phyloP scores from a whole-genome alignment of 2,797 vertebrate genomes.

The Salmo trutta region DNA sequence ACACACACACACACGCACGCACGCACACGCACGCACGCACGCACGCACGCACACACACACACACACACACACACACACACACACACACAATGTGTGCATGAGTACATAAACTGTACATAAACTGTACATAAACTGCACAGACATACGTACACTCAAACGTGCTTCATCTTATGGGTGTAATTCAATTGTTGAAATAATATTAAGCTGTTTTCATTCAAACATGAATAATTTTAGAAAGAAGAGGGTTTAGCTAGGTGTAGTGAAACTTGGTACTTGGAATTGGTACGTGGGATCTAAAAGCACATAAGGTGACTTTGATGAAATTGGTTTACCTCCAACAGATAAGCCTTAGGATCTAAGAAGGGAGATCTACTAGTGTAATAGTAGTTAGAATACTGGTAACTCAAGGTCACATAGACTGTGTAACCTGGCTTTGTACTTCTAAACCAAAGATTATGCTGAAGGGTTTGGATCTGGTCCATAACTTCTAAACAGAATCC shows the following conservation, averaged over 20 bases:
- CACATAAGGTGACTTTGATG: neutral
- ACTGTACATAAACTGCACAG: slow-evolving; percentile 2
- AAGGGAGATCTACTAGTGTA: neutral
- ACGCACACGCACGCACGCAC: slow-evolving; percentile 7
- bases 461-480: slow-evolving; percentile 47
- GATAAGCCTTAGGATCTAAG: neutral
- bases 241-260: neutral
- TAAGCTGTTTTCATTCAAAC: neutral
- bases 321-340: neutral
- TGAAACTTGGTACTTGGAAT: neutral
- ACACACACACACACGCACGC: slow-evolving; percentile 26
- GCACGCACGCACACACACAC: slow-evolving; percentile 22
- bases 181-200: neutral
- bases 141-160: slow-evolving; percentile 11
- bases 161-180: neutral
- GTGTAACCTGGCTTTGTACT: slow-evolving; percentile 8
- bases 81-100: neutral
- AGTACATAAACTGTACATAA: neutral
- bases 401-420: slow-evolving; percentile 1
- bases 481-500: slow-evolving; percentile 28
- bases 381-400: slow-evolving; percentile 10
- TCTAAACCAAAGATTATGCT: slow-evolving; percentile 21
- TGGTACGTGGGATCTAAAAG: neutral
- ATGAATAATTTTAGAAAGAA: neutral
- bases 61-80: neutral